Conservation (phyloP, 2,113 vertebrate species). For the Vireo altiloquus region DNA sequence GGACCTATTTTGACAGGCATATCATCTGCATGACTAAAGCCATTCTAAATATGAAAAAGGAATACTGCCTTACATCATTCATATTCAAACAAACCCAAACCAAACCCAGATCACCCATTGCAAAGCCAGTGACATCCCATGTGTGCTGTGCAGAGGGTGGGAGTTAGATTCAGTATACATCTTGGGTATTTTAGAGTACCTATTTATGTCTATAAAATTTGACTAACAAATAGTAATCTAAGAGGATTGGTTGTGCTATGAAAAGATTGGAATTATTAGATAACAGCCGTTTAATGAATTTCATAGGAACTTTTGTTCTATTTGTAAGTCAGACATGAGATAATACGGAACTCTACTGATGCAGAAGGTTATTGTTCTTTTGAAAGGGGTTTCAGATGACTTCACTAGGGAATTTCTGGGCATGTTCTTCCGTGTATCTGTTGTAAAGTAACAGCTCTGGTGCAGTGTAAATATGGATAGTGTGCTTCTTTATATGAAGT, state of each 20-base stretch:
- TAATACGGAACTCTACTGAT: neutral
- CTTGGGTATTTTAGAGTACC: neutral
- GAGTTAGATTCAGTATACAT: neutral
- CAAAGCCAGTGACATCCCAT: neutral
- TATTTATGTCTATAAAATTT: neutral
- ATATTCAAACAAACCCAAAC: neutral
- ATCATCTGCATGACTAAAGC: neutral
- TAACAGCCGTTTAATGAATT: neutral
- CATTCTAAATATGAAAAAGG: neutral
- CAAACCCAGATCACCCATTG: neutral
- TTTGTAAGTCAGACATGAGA: neutral
- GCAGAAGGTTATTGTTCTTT: slow-evolving; percentile 2
- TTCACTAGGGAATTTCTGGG: neutral
- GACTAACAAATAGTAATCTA: neutral
- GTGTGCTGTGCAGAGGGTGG: neutral
- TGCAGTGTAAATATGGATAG: neutral
- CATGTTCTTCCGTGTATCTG: neutral
- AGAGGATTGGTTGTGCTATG: neutral
- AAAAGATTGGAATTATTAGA: neutral
- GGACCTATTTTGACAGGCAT: neutral
- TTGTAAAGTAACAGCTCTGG: neutral
- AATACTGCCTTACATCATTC: neutral
- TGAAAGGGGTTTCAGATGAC: neutral
- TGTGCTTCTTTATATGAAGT: neutral
- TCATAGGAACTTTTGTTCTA: neutral